Evolutionary conservation across 2,888 invertebrate genomes (phyloP).

Genomic region (Deroplatys truncata): DNA sequence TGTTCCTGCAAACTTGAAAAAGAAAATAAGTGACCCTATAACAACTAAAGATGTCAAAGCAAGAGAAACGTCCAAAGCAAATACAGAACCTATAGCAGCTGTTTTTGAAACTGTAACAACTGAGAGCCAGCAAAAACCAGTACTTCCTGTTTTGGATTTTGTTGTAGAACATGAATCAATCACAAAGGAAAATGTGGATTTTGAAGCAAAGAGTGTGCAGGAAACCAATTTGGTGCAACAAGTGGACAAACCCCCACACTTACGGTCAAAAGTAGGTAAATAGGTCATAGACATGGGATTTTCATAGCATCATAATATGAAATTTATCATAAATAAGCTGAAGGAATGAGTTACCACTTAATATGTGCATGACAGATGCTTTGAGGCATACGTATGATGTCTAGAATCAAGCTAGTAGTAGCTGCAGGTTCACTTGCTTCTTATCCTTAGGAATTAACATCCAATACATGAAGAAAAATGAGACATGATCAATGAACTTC

Average conservation of each 20-base stretch:
- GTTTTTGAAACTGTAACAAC: conserved; percentile 13
- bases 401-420: too few relatives aligned
- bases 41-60: background rate
- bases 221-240: conserved; percentile 43
- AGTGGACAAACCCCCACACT: conserved; percentile 59
- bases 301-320: background rate
- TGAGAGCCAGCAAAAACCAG: conserved; percentile 28
- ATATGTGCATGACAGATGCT: too few relatives aligned
- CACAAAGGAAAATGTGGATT: background rate
- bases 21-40: background rate
- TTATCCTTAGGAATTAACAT: too few relatives aligned
- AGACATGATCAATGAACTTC: too few relatives aligned
- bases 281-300: conserved; percentile 11
- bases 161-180: background rate
- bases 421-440: too few relatives aligned
- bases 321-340: too few relatives aligned
- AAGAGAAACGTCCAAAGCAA: background rate
- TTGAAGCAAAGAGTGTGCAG: conserved; percentile 18
- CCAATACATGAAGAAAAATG: too few relatives aligned
- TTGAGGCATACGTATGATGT: too few relatives aligned
- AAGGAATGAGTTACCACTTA: too few relatives aligned
- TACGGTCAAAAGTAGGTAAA: conserved; percentile 55
- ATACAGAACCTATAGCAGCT: conserved; percentile 16
- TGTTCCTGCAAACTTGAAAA: background rate
- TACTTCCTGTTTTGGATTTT: conserved; percentile 37